phyloP scores from a whole-genome alignment of 2,113 vertebrate genomes.

The zebrafish (Danio rerio) region DNA sequence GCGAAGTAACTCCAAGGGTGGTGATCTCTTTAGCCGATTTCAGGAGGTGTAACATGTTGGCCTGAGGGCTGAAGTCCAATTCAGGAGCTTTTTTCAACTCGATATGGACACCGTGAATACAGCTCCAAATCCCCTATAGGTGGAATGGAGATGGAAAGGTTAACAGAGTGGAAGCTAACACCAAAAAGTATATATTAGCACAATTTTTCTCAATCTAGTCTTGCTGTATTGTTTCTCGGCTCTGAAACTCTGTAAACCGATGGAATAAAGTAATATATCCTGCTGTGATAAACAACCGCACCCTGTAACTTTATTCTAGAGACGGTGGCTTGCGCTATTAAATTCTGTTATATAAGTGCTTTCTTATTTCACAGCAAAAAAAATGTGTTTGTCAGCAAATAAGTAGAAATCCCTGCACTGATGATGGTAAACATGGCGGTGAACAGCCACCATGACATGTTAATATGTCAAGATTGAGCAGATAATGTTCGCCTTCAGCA shows the following conservation, averaged over 20 bases:
- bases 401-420: conserved; percentile 11
- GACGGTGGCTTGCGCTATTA: neutral
- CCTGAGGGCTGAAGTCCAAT: conserved; percentile 92
- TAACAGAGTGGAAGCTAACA: conserved; percentile 15
- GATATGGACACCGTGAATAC: conserved; percentile 96
- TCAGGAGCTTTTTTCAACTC: conserved; percentile 94
- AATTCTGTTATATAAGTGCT: conserved; percentile 20
- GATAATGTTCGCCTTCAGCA: conserved; percentile 13
- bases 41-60: conserved; percentile 95
- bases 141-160: neutral
- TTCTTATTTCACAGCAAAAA: conserved; percentile 28
- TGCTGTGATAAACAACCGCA: conserved; percentile 39
- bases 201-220: conserved; percentile 39
- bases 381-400: conserved; percentile 23
- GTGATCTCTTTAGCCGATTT: conserved; percentile 93
- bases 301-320: conserved; percentile 22
- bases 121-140: conserved; percentile 95
- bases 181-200: conserved; percentile 21
- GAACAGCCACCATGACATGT: conserved; percentile 13
- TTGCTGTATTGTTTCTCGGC: neutral
- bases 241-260: conserved; percentile 26
- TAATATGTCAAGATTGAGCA: conserved; percentile 33
- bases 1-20: conserved; percentile 83
- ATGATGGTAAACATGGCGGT: conserved; percentile 3
- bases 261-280: conserved; percentile 32